Percentiles rank a stretch among this genome's conserved stretches.
Conservation (phyloP, 1,140 invertebrate genomes). For the Zaprionus ornatus region DNA sequence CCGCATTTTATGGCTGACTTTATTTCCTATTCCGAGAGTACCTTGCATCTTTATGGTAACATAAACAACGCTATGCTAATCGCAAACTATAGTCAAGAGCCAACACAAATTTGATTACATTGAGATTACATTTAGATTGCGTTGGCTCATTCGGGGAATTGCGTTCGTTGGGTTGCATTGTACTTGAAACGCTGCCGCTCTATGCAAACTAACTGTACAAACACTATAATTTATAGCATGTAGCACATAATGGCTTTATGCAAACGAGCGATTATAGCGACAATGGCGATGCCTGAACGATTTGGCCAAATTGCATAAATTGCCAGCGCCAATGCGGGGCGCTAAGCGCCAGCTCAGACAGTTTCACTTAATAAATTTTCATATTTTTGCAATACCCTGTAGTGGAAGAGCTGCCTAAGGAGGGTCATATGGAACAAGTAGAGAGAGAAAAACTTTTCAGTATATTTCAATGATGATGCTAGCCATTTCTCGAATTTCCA, state of each 20-base stretch:
- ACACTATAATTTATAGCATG: conserved; percentile 80
- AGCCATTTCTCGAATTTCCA: background rate
- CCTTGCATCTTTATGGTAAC: conserved; percentile 32
- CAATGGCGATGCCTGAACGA: conserved; percentile 65
- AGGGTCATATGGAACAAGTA: background rate
- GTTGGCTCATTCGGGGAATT: background rate
- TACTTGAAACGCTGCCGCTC: conserved; percentile 65
- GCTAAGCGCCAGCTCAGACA: conserved; percentile 41
- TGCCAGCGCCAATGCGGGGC: conserved; percentile 22
- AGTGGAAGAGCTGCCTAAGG: background rate
- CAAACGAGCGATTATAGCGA: conserved; percentile 73
- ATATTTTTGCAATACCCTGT: conserved; percentile 29
- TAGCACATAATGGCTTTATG: conserved; percentile 81
- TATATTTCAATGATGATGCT: background rate
- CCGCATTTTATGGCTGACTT: background rate
- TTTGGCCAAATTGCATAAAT: conserved; percentile 71
- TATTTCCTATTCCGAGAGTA: conserved; percentile 20
- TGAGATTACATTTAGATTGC: conserved; percentile 1
- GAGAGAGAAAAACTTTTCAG: background rate
- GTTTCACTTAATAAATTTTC: conserved; percentile 30
- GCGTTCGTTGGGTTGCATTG: conserved; percentile 68
- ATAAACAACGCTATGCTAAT: conserved; percentile 26
- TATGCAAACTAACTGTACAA: conserved; percentile 80
- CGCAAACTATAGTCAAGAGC: conserved; percentile 23
- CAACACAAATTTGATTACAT: conserved; percentile 41